Evolutionary conservation across 2,797 vertebrate genomes (phyloP).

Genomic region (Leptoclinus maculatus): DNA sequence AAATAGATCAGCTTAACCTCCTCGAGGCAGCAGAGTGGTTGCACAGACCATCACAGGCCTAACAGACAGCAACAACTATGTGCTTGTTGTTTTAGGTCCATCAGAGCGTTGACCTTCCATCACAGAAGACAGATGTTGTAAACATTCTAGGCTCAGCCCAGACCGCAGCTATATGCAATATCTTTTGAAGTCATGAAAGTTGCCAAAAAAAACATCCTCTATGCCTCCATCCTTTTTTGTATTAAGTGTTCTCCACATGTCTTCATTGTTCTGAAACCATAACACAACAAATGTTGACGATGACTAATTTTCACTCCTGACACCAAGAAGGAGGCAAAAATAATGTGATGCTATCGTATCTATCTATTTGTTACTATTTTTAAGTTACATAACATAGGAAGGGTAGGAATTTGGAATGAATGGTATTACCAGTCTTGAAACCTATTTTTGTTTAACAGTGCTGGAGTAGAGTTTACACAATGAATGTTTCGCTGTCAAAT

Average conservation of each 20-base stretch:
- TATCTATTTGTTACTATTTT: background rate
- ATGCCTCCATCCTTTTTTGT: background rate
- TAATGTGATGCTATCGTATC: background rate
- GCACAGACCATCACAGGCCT: conserved; percentile 36
- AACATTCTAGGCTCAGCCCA: background rate
- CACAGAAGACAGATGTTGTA: background rate
- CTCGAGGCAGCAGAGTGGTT: conserved; percentile 44
- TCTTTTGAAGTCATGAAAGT: background rate
- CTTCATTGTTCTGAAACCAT: background rate
- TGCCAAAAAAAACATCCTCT: background rate
- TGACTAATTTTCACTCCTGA: background rate
- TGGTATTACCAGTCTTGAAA: background rate
- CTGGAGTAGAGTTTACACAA: background rate
- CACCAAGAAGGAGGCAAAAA: background rate
- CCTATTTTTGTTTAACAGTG: background rate
- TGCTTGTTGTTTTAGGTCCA: conserved; percentile 35
- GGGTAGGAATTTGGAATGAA: background rate
- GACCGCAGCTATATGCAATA: background rate
- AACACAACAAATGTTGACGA: background rate
- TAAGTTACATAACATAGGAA: too few relatives aligned
- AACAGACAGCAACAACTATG: conserved; percentile 33
- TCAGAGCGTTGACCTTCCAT: conserved; percentile 5
- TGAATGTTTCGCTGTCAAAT: background rate
- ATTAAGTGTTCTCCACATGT: background rate
- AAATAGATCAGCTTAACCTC: conserved; percentile 72